Conservation (phyloP, 2,888 invertebrate genomes). For the Drosophila mayaguana region DNA sequence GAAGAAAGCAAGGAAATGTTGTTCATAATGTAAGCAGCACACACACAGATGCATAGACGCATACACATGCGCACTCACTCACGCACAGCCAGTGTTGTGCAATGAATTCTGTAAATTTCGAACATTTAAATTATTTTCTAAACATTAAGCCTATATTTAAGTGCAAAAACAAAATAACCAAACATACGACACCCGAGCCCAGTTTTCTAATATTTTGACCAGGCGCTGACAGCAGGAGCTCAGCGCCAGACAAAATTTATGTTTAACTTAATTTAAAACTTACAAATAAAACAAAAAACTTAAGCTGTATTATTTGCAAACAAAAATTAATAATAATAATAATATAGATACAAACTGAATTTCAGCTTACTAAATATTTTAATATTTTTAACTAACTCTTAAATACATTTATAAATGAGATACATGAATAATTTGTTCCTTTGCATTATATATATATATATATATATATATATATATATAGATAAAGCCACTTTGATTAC, state of each 20-base stretch:
- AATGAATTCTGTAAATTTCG: constrained; percentile 48
- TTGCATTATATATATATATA: constrained; percentile 26
- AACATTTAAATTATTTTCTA: constrained; percentile 57
- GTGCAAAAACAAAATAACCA: constrained; percentile 34
- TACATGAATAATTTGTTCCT: constrained; percentile 67
- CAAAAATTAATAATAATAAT: background rate
- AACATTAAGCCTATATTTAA: constrained; percentile 51
- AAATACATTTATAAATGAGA: constrained; percentile 25
- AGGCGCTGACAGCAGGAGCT: constrained; percentile 1
- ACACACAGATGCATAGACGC: constrained; percentile 2
- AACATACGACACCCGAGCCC: constrained; percentile 69
- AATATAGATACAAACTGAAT: constrained; percentile 18
- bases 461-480: background rate
- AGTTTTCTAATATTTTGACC: constrained; percentile 58
- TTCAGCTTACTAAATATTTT: constrained; percentile 39
- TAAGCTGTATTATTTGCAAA: constrained; percentile 35
- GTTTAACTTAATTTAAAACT: constrained; percentile 59
- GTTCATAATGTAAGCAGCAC: constrained; percentile 31
- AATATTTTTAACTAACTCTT: constrained; percentile 26
- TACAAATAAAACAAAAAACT: constrained; percentile 4
- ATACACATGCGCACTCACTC: constrained; percentile 23
- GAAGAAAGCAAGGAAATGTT: constrained; percentile 47
- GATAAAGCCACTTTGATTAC: background rate
- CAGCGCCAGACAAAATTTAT: constrained; percentile 40
- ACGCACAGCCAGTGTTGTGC: constrained; percentile 41